Base-by-base conservation (phyloP, 2,888 invertebrate genomes). In the Diogma glabrata region DNA sequence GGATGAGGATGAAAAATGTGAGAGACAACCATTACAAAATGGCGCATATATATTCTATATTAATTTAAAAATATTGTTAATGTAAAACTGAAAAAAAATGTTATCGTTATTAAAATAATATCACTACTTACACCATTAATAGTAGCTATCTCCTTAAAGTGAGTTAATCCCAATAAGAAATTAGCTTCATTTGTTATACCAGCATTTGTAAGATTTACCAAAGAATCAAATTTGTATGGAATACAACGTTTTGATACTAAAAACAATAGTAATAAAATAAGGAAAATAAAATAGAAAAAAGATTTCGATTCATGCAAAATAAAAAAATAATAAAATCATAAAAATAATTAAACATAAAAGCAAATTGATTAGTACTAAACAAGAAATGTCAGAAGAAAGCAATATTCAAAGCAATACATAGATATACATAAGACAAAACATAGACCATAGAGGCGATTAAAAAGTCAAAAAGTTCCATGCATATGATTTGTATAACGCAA, bases 51-150 rank as follows among this genome's bases (percentile, higher is more conserved):
- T n/a, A n/a, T n/a, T n/a, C n/a, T n/a, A n/a, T n/a, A n/a, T n/a
- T n/a, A n/a, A n/a, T n/a, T n/a, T n/a, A n/a, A n/a, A n/a, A n/a
- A n/a, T n/a, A n/a, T n/a, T n/a, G n/a, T n/a, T n/a, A n/a, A n/a
- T n/a, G n/a, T n/a, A n/a, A n/a, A n/a, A n/a, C n/a, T n/a, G n/a
- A n/a, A n/a, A n/a, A n/a, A n/a, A n/a, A n/a, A n/a, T n/a, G n/a
- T n/a, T n/a, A n/a, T n/a, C n/a, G n/a, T n/a, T n/a, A n/a, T n/a
- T n/a, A n/a, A n/a, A n/a, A n/a, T n/a, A n/a, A n/a, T n/a, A n/a
- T n/a, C n/a, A n/a, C n/a, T n/a, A 52, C 58, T 58, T 59, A 64
- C 65, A 63, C 60, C 56, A 56, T 64, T 56, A 16, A 60, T 53
- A 55, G 58, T 53, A 49, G 57, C 53, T 47, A 59, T 55, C 7